Conservation (phyloP, 2,113 vertebrate genomes). For the Gambusia holbrooki region DNA sequence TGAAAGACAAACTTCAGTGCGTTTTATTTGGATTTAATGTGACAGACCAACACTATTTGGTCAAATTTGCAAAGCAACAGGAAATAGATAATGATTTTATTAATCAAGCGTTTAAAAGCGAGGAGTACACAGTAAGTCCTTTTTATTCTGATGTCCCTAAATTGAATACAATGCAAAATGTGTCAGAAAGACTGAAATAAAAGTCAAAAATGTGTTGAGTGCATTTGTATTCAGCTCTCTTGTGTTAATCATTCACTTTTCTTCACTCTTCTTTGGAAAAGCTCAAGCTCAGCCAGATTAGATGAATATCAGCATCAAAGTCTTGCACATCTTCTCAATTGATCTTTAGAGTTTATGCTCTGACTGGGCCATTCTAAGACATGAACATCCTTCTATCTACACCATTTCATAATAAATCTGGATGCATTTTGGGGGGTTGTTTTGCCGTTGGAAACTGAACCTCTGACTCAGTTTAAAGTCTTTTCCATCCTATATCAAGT, state of each 20-base stretch:
- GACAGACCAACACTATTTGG: background rate
- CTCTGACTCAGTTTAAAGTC: background rate
- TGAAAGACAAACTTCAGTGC: background rate
- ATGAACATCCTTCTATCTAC: background rate
- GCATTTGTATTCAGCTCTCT: background rate
- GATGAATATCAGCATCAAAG: background rate
- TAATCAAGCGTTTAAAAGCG: no score
- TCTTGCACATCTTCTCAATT: background rate
- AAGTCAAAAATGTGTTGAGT: background rate
- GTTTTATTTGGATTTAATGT: no score
- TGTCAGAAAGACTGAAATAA: background rate
- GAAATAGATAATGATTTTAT: background rate
- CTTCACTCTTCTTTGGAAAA: background rate
- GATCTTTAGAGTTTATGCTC: background rate
- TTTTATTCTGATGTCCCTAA: background rate
- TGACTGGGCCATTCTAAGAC: background rate
- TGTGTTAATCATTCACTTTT: background rate
- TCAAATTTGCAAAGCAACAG: background rate
- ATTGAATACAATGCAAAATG: background rate
- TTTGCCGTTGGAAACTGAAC: background rate
- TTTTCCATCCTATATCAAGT: no score
- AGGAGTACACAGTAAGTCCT: background rate
- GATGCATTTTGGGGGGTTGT: background rate
- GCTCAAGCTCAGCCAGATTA: background rate
- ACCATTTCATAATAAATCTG: background rate